Evolutionary conservation across 2,797 vertebrate species (phyloP).

Genomic region (Xiphophorus birchmanni): DNA sequence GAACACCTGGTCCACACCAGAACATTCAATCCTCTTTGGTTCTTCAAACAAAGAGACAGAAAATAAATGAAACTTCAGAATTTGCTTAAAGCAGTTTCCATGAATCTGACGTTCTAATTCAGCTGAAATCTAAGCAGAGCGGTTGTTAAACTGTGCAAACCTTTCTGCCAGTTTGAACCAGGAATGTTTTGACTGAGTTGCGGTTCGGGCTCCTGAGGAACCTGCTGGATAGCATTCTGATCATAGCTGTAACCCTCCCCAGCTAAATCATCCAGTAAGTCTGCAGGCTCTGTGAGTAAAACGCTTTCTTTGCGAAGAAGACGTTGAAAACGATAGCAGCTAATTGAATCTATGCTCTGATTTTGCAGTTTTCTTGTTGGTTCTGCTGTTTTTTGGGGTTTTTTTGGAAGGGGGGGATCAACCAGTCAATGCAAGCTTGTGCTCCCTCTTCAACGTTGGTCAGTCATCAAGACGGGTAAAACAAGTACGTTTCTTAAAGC

Average conservation of each 20-base stretch:
- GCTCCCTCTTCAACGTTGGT: conserved; percentile 24
- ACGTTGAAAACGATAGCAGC: conserved; percentile 5
- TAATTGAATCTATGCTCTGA: not conserved
- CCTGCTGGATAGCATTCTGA: conserved; percentile 79
- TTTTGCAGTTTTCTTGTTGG: conserved; percentile 5
- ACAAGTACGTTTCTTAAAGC: conserved; percentile 4
- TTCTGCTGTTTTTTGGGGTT: conserved; percentile 24
- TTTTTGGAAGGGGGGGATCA: conserved; percentile 8
- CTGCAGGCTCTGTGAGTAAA: conserved; percentile 17
- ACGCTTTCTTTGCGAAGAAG: conserved; percentile 13
- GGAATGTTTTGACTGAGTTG: conserved; percentile 65
- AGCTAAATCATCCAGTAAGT: conserved; percentile 15
- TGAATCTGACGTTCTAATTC: not conserved
- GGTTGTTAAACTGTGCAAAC: conserved; percentile 5
- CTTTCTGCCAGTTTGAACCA: conserved; percentile 12
- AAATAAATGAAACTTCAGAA: not conserved
- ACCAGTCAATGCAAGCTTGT: conserved; percentile 44
- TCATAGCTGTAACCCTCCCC: conserved; percentile 71
- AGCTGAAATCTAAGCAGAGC: not conserved
- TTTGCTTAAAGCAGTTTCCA: not conserved
- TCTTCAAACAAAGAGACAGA: not conserved
- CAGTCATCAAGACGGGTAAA: conserved; percentile 69
- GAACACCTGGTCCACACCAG: not conserved
- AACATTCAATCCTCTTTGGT: not conserved
- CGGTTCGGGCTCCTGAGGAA: conserved; percentile 60